Percentiles rank a stretch among this genome's conserved stretches.
These are phyloP conservation scores for Argyra leucocephala DNA, from an alignment of 2,888 invertebrate genomes.

Conservation along the genomic window DNA sequence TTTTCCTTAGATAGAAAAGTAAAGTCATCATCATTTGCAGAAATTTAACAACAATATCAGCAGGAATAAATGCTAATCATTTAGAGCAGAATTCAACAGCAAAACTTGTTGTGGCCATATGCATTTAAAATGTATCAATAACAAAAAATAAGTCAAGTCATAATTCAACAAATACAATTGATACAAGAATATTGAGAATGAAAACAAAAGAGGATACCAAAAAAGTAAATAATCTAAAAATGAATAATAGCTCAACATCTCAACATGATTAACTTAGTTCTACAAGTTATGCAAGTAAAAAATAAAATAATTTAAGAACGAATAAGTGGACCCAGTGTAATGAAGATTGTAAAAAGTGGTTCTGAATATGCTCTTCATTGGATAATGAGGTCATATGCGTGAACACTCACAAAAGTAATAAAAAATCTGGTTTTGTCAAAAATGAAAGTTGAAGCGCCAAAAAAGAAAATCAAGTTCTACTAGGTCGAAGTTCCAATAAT, in stretches of 20 bases:
- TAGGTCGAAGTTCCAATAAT: constrained; percentile 35
- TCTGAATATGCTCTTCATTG: too few relatives aligned
- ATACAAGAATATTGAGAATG: constrained; percentile 12
- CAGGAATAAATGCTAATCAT: neutral
- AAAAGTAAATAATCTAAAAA: constrained; percentile 27
- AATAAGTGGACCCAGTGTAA: too few relatives aligned
- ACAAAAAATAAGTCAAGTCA: constrained; percentile 11
- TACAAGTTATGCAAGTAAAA: constrained; percentile 32
- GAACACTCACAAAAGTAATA: too few relatives aligned
- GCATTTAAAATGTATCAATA: neutral
- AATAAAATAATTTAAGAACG: too few relatives aligned
- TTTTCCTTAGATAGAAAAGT: neutral
- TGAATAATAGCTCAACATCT: constrained; percentile 10
- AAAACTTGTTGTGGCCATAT: constrained; percentile 17
- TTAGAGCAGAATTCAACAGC: neutral
- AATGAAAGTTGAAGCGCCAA: too few relatives aligned
- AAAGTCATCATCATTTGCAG: neutral
- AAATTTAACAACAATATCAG: neutral
- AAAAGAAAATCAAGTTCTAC: too few relatives aligned
- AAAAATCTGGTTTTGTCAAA: too few relatives aligned
- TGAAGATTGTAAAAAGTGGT: too few relatives aligned
- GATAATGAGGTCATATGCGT: too few relatives aligned
- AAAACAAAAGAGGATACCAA: constrained; percentile 31
- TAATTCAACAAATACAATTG: constrained; percentile 21
- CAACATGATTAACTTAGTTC: constrained; percentile 37